Conservation (phyloP, 2,113 vertebrate genomes). For the Mobula hypostoma region DNA sequence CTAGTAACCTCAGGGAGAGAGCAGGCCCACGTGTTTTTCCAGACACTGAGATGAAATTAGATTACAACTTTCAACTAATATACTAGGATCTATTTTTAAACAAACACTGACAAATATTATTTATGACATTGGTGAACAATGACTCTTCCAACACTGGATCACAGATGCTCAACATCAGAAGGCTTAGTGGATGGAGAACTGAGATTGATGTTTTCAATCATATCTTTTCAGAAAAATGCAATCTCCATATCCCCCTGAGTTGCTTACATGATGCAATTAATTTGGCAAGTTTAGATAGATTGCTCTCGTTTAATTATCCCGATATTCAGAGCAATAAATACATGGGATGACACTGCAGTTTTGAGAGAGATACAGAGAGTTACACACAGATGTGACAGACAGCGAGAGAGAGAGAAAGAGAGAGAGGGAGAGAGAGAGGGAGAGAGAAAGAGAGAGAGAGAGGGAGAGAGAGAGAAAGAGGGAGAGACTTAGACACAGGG, state of each 20-base stretch:
- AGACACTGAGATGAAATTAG: not conserved
- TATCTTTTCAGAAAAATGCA: not conserved
- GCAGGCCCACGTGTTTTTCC: not conserved
- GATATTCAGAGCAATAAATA: no score
- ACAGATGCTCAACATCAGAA: not conserved
- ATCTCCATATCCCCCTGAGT: not conserved
- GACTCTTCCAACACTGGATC: not conserved
- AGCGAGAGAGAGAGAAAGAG: no score
- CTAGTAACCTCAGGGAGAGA: not conserved
- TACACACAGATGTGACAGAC: no score
- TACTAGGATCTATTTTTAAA: not conserved
- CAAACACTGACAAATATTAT: not conserved
- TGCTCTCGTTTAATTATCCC: not conserved
- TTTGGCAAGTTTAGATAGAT: not conserved
- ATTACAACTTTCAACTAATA: not conserved
- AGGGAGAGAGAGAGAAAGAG: no score
- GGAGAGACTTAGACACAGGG: no score
- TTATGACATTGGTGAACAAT: not conserved
- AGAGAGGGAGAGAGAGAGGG: no score
- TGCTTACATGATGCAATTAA: not conserved
- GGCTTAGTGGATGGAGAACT: not conserved
- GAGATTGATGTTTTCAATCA: not conserved
- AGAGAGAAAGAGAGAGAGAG: no score
- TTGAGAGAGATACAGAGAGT: no score
- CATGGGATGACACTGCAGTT: no score